Evolutionary conservation across 2,888 invertebrate species (phyloP), one percentile per base, ranked within the genome.

Genomic region (Piscicola geometra): DNA sequence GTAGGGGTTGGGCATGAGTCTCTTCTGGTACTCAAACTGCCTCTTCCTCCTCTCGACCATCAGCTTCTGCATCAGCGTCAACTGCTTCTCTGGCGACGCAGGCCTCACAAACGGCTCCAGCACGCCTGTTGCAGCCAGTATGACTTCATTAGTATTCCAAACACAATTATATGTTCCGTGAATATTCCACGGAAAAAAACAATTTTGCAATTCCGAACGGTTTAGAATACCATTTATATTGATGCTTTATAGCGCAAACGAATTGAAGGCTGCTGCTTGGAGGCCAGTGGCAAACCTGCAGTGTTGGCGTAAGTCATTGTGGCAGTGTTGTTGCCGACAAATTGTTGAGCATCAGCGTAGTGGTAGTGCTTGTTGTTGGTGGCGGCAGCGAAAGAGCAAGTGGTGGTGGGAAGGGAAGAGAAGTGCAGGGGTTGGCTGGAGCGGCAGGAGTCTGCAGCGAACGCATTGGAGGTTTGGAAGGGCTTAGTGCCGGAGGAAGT

Each of bases 51-150:
- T 74, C 25, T 84, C 84, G 5, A 80, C 81, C 80, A 82, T 82
- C 78, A 79, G 75, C 32, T 69, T 81, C 79, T 85, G 84, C 84
- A 85, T 85, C 36, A 78, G 36, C n/a, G 75, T 71, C 35, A 30
- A 35, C 28, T 76, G 76, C 68, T 71, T 71, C 32, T 71, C 73
- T 2, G 33, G 47, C 18, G 73, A 28, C n/a, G 60, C 35, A 33
- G 32, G 56, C n/a, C 36, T 64, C 21, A 21, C 56, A 30, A 36
- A 21, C 21, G 35, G 64, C 36, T 33, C 64, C 64, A 64, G 9
- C 64, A 64, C 21, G 5, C n/a, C 64, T 64, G 64, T 28, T 28
- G 5, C n/a, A 3, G 15, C n/a, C 15, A 50, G 15, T 50, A 50
- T n/a, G n/a, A n/a, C n/a, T n/a, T n/a, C n/a, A n/a, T n/a, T n/a